Percentiles rank a stretch among this genome's conserved stretches.
Conservation (phyloP, 2,113 vertebrate genomes). For the Taurulus bubalis region DNA sequence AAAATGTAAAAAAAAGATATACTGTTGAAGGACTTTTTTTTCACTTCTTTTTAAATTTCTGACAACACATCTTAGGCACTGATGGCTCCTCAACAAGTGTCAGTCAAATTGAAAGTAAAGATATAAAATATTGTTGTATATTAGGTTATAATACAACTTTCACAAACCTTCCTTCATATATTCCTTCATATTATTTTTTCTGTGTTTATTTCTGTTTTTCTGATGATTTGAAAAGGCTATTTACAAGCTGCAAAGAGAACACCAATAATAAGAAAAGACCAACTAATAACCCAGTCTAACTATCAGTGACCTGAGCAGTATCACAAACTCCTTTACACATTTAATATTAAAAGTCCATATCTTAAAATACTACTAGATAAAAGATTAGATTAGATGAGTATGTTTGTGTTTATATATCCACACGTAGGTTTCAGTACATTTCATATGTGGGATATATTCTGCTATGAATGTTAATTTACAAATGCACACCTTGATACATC, state of each 20-base stretch:
- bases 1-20: background rate
- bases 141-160: background rate
- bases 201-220: background rate
- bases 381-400: background rate
- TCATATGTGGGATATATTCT: background rate
- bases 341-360: background rate
- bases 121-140: too few relatives aligned
- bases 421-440: background rate
- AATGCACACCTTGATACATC: background rate
- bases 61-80: background rate
- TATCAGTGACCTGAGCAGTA: background rate
- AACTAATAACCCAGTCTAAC: background rate
- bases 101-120: background rate
- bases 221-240: background rate
- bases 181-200: background rate
- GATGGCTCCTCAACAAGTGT: background rate
- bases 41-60: background rate
- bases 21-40: background rate
- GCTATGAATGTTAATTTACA: background rate
- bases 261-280: background rate
- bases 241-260: background rate
- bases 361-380: background rate
- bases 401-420: background rate
- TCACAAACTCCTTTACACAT: background rate
- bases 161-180: background rate